Percentiles rank a stretch among this genome's conserved stretches.
phyloP scores from a whole-genome alignment of 2,113 vertebrate species.

The Syngnathus scovelli region DNA sequence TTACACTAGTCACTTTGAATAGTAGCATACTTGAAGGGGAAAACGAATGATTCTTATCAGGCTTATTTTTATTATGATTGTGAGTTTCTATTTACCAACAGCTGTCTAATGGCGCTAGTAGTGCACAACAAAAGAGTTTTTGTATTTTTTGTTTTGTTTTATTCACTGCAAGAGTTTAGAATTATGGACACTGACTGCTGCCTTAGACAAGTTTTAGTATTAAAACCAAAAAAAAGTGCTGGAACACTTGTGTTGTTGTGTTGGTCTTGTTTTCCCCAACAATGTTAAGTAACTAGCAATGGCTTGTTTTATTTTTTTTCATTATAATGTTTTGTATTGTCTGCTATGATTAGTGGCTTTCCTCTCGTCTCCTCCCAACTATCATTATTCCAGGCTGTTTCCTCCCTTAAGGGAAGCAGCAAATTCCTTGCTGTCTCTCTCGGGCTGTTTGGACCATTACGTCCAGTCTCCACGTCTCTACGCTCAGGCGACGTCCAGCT shows the following conservation, averaged over 20 bases:
- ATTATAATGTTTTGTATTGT: conserved; percentile 40
- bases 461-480: conserved; percentile 25
- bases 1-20: conserved; percentile 61
- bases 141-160: conserved; percentile 55
- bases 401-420: conserved; percentile 35
- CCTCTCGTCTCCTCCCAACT: conserved; percentile 53
- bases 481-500: conserved; percentile 3
- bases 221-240: conserved; percentile 62
- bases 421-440: conserved; percentile 30
- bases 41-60: conserved; percentile 50
- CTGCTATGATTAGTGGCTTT: conserved; percentile 69
- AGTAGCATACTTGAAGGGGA: conserved; percentile 68
- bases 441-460: conserved; percentile 28
- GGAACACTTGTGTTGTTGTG: conserved; percentile 11
- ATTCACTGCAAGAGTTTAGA: conserved; percentile 57
- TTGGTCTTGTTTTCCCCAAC: background rate
- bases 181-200: conserved; percentile 58
- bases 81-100: conserved; percentile 53
- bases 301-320: background rate
- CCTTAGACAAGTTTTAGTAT: conserved; percentile 75
- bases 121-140: conserved; percentile 60
- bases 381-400: conserved; percentile 58
- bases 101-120: conserved; percentile 58
- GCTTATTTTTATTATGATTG: conserved; percentile 45
- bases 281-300: no score